Evolutionary conservation across 1,140 invertebrate genomes (phyloP).

Genomic region (Charaxes varanes): DNA sequence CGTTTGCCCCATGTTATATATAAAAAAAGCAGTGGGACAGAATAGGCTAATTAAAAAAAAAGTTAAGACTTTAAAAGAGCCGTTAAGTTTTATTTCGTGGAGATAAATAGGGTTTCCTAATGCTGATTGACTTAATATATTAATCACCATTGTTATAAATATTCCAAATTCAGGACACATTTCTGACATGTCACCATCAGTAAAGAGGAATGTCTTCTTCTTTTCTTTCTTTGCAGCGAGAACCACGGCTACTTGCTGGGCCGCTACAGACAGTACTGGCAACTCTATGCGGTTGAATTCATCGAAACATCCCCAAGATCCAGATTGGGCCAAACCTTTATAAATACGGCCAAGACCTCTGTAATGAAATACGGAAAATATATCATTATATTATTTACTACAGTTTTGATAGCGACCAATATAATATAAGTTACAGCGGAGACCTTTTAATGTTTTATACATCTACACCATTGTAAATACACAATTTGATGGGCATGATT

Average conservation of each 20-base stretch:
- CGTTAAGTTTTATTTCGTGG: too few species aligned
- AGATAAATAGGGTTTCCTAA: too few species aligned
- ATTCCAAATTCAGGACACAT: constrained; percentile 98
- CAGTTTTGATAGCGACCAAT: too few species aligned
- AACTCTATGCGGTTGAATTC: constrained; percentile 98
- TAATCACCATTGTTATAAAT: constrained; percentile 95
- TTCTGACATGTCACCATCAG: constrained; percentile 94
- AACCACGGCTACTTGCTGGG: constrained; percentile 97
- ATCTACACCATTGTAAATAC: too few species aligned
- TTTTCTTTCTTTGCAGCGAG: constrained; percentile 94
- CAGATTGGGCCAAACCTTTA: constrained; percentile 93
- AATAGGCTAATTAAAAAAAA: too few species aligned
- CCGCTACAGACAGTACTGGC: constrained; percentile 94
- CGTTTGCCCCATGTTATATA: too few species aligned
- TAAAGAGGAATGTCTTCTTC: constrained; percentile 91
- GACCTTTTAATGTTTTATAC: too few species aligned
- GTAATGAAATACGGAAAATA: constrained; percentile 17
- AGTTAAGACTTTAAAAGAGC: too few species aligned
- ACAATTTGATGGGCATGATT: too few species aligned
- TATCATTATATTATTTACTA: too few species aligned
- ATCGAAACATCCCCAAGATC: constrained; percentile 97
- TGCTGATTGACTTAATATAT: background rate
- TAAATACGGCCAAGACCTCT: constrained; percentile 92
- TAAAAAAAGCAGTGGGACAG: too few species aligned
- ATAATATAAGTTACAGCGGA: too few species aligned